A percentile compares a stretch with the other conserved stretches of the same genome.
Conservation (phyloP, 2,797 vertebrate species). For the Poecilia gillii region DNA sequence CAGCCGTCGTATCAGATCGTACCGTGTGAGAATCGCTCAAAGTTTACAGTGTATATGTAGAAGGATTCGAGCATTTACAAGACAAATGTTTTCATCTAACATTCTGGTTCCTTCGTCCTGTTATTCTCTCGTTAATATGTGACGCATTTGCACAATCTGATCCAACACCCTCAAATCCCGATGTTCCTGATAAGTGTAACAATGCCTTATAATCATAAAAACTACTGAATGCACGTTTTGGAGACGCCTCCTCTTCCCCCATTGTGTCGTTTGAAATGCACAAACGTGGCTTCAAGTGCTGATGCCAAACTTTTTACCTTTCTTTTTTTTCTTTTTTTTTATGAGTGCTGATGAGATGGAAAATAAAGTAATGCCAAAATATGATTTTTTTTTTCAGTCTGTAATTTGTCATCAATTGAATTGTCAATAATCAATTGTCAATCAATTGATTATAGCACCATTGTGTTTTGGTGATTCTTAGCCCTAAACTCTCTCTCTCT, state of each 20-base stretch:
- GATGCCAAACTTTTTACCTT: constrained; percentile 57
- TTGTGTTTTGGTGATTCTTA: neutral
- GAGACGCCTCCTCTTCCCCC: constrained; percentile 48
- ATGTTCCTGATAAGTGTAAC: constrained; percentile 77
- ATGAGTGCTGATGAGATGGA: neutral
- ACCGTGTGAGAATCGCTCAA: constrained; percentile 66
- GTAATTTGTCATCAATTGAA: neutral
- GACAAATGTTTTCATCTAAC: constrained; percentile 49
- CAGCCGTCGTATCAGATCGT: constrained; percentile 54
- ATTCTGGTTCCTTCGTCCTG: constrained; percentile 47
- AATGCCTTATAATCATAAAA: constrained; percentile 88
- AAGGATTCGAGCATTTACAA: constrained; percentile 67
- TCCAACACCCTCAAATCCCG: constrained; percentile 78
- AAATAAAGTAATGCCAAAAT: constrained; percentile 6
- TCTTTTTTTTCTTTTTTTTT: constrained; percentile 24
- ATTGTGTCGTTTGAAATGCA: constrained; percentile 68
- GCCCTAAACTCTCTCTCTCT: neutral
- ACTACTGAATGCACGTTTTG: constrained; percentile 84
- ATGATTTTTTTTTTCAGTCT: neutral
- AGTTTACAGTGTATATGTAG: constrained; percentile 78
- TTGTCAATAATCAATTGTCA: too few relatives aligned
- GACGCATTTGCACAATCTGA: constrained; percentile 81
- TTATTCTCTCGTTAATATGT: constrained; percentile 59
- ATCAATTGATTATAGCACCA: neutral
- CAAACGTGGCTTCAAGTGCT: constrained; percentile 77